phyloP scores from a whole-genome alignment of 2,113 vertebrate genomes.

The Microtus pennsylvanicus region DNA sequence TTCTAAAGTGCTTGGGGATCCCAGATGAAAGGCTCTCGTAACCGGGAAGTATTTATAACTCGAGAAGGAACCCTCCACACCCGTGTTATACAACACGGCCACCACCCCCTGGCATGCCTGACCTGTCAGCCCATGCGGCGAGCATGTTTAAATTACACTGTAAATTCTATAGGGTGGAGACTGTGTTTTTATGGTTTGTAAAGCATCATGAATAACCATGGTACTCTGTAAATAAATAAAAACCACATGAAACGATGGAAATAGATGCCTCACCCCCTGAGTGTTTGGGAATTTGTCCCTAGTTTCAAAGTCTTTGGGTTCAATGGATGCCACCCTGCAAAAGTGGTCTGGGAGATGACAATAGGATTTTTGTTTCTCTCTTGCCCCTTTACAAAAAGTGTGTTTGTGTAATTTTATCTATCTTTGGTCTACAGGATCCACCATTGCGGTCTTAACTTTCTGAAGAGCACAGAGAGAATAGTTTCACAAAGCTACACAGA shows the following conservation, averaged over 20 bases:
- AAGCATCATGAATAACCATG: conserved; percentile 75
- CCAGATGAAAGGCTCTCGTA: conserved; percentile 81
- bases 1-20: conserved; percentile 80
- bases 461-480: conserved; percentile 20
- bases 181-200: conserved; percentile 74
- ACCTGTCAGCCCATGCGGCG: conserved; percentile 72
- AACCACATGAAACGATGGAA: conserved; percentile 75
- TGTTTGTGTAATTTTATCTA: neutral
- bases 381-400: neutral
- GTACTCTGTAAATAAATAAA: conserved; percentile 77
- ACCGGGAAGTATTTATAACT: conserved; percentile 83
- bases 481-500: neutral
- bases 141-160: conserved; percentile 79
- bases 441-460: neutral
- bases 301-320: neutral
- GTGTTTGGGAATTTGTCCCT: conserved; percentile 46
- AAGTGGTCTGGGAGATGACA: neutral
- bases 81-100: conserved; percentile 77
- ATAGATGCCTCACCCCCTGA: conserved; percentile 30
- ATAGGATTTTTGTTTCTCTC: neutral
- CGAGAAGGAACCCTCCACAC: conserved; percentile 78
- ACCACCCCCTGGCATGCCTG: conserved; percentile 66
- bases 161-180: conserved; percentile 79
- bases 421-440: neutral
- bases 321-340: conserved; percentile 29